Evolutionary conservation across 2,797 vertebrate genomes (phyloP).

Genomic region (Anguilla anguilla): DNA sequence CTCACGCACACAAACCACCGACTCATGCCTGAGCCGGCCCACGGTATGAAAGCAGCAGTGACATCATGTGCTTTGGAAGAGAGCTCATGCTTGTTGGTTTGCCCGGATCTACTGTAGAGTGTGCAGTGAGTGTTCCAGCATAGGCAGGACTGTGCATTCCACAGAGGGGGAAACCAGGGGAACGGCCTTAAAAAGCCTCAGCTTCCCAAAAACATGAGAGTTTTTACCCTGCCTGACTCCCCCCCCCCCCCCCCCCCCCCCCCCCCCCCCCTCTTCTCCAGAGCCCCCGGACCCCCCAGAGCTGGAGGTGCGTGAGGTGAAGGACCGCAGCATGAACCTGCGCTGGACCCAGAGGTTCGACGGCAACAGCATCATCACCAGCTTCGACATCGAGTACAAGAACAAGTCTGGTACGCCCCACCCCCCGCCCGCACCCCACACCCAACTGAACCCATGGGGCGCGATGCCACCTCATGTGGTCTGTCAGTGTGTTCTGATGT

Average conservation of each 20-base stretch:
- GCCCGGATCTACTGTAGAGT: no score
- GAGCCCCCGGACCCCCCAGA: slow-evolving; percentile 96
- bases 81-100: no score
- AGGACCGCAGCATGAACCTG: slow-evolving; percentile 96
- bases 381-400: slow-evolving; percentile 98
- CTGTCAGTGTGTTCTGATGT: not conserved
- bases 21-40: no score
- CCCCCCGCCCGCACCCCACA: not conserved
- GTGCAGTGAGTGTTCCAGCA: not conserved
- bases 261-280: slow-evolving; percentile 51
- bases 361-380: slow-evolving; percentile 97
- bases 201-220: no score
- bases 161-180: no score
- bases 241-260: slow-evolving; percentile 1
- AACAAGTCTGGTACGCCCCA: slow-evolving; percentile 89
- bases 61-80: no score
- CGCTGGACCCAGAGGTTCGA: slow-evolving; percentile 97
- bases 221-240: not conserved
- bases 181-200: no score
- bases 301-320: slow-evolving; percentile 94
- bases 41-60: no score
- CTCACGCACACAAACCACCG: not conserved
- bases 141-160: no score
- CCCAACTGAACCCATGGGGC: not conserved
- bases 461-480: not conserved